Evolutionary conservation across 2,888 invertebrate species (phyloP).

Genomic region (Dolichopus griseipennis): DNA sequence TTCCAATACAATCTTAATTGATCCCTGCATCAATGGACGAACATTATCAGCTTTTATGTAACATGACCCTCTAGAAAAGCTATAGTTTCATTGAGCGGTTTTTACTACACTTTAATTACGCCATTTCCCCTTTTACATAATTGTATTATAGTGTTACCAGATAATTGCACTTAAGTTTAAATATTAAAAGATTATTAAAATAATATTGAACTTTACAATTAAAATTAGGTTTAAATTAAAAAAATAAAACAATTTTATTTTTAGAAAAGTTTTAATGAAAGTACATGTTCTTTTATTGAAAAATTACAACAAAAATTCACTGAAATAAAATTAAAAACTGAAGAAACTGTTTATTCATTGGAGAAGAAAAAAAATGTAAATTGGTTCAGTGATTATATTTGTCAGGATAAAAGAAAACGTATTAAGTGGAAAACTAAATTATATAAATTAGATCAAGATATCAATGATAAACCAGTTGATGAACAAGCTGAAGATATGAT

Average conservation of each 20-base stretch:
- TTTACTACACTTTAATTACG: no score
- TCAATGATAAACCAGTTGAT: constrained; percentile 33
- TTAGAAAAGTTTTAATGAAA: background rate
- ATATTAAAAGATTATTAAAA: no score
- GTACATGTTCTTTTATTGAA: background rate
- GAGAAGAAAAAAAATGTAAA: constrained; percentile 22
- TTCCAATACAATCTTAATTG: no score
- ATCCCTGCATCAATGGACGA: no score
- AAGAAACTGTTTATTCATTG: background rate
- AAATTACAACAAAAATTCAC: background rate
- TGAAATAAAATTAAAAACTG: background rate
- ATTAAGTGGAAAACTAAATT: constrained; percentile 40
- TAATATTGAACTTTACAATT: no score
- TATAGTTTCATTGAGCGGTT: no score
- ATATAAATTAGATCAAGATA: constrained; percentile 29
- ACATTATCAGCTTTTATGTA: no score
- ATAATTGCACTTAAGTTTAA: no score
- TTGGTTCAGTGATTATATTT: constrained; percentile 35
- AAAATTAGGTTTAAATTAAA: no score
- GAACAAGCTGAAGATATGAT: constrained; percentile 42
- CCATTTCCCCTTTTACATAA: no score
- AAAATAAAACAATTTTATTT: background rate
- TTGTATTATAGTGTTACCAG: no score
- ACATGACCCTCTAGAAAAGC: no score
- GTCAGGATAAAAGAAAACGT: constrained; percentile 32